Evolutionary conservation across 2,113 vertebrate species (phyloP), one percentile per base, ranked within the genome.

Genomic region (Fukomys damarensis): DNA sequence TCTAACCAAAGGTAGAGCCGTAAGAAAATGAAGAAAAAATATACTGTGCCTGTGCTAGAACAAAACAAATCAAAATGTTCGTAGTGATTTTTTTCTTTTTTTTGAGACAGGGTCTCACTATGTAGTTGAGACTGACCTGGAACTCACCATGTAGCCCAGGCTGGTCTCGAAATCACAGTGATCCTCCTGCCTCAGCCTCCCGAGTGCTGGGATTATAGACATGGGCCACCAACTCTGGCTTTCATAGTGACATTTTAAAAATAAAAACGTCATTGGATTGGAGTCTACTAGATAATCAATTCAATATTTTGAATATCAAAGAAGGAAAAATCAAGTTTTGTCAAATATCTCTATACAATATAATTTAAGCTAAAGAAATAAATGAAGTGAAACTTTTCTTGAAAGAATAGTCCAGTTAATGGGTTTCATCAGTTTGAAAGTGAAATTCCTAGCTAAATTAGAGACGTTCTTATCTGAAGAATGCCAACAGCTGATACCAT

Each of bases 291-390:
- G 30, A 32, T 91, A 58, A 82, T 3, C 30, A 63, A 49, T 32
- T 52, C 61, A 93, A 0, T 92, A 49, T 95, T 92, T 89, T 89
- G 35, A 86, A 81, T 28, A 65, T 26, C 54, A 92, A 86, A 85
- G 17, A 19, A 84, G 20, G 20, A 76, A 87, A 93, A 65, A 38
- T 80, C 28, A 80, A 72, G 8, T 46, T 22, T 46, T 81, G 0
- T 93, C 38, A 70, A 22, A 10, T 91, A 70, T 28, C 26, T 58
- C 13, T 91, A 9, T 52, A 79, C 95, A 77, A 20, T 41, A 0
- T 65, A 65, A 82, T 17, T 86, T 70, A 84, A 32, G 3, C 2
- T 56, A 74, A 72, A 74, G 56, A 22, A 30, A 76, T 63, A 22
- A 16, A 68, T 54, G 49, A 91, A 14, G 63, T 91, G 5, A 7